Evolutionary conservation across 2,888 invertebrate genomes (phyloP).

Genomic region (Aphrophora alni): DNA sequence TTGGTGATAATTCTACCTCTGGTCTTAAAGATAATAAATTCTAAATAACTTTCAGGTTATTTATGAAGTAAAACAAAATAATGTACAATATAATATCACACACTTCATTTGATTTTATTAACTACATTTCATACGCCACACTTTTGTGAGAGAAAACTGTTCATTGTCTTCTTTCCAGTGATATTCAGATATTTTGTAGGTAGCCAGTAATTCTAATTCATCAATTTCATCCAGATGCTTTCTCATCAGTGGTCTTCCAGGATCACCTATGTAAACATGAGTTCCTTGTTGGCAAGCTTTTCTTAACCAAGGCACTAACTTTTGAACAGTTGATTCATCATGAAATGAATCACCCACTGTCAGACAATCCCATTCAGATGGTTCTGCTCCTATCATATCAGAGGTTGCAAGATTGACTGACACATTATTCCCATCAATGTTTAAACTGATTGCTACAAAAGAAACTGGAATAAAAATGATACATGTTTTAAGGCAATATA

Average conservation of each 20-base stretch:
- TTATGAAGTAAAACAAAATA: too few relatives aligned
- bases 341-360: constrained; percentile 75
- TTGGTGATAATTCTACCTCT: too few relatives aligned
- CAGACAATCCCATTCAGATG: constrained; percentile 61
- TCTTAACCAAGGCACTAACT: constrained; percentile 64
- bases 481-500: too few relatives aligned
- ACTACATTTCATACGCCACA: not conserved
- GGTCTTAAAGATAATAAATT: too few relatives aligned
- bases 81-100: too few relatives aligned
- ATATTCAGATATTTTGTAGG: not conserved
- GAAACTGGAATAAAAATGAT: not conserved
- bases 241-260: constrained; percentile 56
- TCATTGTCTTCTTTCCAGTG: not conserved
- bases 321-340: constrained; percentile 64
- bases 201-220: not conserved
- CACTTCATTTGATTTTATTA: too few relatives aligned
- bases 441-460: constrained; percentile 53
- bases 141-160: not conserved
- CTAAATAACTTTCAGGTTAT: too few relatives aligned
- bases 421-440: constrained; percentile 62
- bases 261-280: constrained; percentile 65
- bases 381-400: constrained; percentile 58
- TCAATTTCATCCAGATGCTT: not conserved
- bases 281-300: constrained; percentile 56
- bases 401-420: constrained; percentile 56